phyloP scores from a whole-genome alignment of 2,888 invertebrate genomes.

The Amphipyra berbera region DNA sequence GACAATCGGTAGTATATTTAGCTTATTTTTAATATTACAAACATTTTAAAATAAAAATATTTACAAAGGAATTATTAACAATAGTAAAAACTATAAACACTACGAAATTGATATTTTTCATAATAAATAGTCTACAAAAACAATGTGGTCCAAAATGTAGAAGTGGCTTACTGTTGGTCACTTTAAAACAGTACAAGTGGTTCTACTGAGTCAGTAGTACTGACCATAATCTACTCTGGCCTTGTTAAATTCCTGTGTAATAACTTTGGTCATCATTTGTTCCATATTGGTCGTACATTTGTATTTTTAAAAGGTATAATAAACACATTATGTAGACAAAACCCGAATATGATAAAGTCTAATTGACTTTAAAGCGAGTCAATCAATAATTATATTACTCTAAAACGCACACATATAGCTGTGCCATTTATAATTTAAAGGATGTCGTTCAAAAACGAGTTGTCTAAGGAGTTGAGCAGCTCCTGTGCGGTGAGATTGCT shows the following conservation, averaged over 20 bases:
- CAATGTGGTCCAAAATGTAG: constrained; percentile 79
- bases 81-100: constrained; percentile 85
- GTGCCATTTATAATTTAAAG: constrained; percentile 75
- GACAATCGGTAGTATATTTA: constrained; percentile 66
- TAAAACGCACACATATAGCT: constrained; percentile 46
- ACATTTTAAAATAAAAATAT: constrained; percentile 80
- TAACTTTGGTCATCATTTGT: constrained; percentile 83
- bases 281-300: constrained; percentile 76
- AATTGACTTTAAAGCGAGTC: constrained; percentile 67
- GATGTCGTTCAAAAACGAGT: constrained; percentile 92
- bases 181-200: constrained; percentile 33
- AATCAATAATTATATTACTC: constrained; percentile 57
- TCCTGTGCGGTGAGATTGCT: constrained; percentile 95
- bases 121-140: constrained; percentile 86
- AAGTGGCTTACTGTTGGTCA: constrained; percentile 70
- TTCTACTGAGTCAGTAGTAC: no score
- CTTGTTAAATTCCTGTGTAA: constrained; percentile 79
- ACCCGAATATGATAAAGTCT: constrained; percentile 61
- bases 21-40: constrained; percentile 71
- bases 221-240: constrained; percentile 51
- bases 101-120: constrained; percentile 83
- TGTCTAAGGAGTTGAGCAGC: constrained; percentile 95
- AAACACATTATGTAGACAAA: constrained; percentile 59
- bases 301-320: constrained; percentile 49
- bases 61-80: constrained; percentile 86